Percentiles rank a stretch among this genome's conserved stretches.
Evolutionary conservation across 1,140 invertebrate genomes (phyloP).

Genomic region (Teleopsis dalmanni): DNA sequence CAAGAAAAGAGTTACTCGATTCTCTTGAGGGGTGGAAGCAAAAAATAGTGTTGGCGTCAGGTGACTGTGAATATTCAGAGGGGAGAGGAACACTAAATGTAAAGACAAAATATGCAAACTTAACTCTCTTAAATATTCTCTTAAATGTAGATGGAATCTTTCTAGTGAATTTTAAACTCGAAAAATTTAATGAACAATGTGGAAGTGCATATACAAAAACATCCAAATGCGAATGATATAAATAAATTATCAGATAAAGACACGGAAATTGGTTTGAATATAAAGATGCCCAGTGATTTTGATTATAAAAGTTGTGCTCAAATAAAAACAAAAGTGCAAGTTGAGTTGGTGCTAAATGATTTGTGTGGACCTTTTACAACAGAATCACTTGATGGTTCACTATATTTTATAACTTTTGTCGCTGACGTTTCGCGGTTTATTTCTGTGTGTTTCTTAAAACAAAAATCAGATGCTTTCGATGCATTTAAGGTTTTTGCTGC

Average conservation of each 20-base stretch:
- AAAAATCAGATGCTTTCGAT: constrained; percentile 9
- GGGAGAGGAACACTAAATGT: background rate
- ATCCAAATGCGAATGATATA: background rate
- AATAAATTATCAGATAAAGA: background rate
- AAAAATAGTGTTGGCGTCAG: constrained; percentile 2
- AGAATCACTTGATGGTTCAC: constrained; percentile 19
- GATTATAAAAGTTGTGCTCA: background rate
- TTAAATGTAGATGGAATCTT: background rate
- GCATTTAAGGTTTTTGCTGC: constrained; percentile 1
- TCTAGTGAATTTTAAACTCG: background rate
- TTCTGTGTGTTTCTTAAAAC: background rate
- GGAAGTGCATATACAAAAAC: background rate
- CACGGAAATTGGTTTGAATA: constrained; percentile 1
- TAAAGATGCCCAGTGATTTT: background rate
- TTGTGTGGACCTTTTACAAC: constrained; percentile 33
- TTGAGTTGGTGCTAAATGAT: constrained; percentile 17
- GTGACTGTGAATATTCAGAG: background rate
- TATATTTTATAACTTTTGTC: constrained; percentile 30
- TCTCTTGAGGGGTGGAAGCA: background rate
- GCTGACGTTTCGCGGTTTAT: constrained; percentile 17
- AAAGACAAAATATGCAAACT: background rate
- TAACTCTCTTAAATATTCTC: constrained; percentile 1
- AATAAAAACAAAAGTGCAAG: background rate
- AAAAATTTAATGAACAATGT: background rate
- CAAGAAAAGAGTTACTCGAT: background rate